Conservation (phyloP, 2,888 invertebrate genomes). For the Trachelus iudaicus region DNA sequence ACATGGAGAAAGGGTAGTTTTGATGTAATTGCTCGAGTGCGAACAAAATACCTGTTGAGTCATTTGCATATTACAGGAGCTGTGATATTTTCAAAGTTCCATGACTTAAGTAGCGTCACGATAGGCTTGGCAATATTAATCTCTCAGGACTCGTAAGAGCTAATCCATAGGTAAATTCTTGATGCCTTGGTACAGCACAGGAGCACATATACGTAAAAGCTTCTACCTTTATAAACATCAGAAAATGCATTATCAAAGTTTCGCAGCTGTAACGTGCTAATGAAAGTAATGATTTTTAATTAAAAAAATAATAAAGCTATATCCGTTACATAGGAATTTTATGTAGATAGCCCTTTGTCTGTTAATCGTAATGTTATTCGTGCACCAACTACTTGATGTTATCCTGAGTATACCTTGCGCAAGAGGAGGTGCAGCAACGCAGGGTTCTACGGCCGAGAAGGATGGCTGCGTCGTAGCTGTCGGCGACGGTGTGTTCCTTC, state of each 20-base stretch:
- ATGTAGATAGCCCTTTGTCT: background rate
- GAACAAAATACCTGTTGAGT: background rate
- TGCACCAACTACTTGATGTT: background rate
- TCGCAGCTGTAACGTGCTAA: background rate
- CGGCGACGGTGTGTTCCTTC: slow-evolving; percentile 54
- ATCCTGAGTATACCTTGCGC: slow-evolving; percentile 43
- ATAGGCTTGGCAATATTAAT: background rate
- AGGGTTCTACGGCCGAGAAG: slow-evolving; percentile 44
- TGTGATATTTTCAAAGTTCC: background rate
- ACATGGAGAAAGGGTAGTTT: background rate
- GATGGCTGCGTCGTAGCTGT: slow-evolving; percentile 33
- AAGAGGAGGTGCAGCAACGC: slow-evolving; percentile 36
- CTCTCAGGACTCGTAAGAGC: background rate
- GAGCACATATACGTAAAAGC: background rate
- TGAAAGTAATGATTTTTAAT: background rate
- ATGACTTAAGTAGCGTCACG: background rate
- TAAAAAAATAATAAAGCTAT: background rate
- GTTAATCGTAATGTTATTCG: background rate
- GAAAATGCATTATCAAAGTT: background rate
- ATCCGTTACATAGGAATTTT: too few relatives aligned
- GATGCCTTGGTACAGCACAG: background rate
- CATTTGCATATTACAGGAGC: background rate
- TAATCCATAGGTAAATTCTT: background rate
- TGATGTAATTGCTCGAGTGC: background rate
- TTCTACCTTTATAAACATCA: background rate